Evolutionary conservation across 2,113 vertebrate species (phyloP).

Genomic region (Cyanoramphus novaezelandiae): DNA sequence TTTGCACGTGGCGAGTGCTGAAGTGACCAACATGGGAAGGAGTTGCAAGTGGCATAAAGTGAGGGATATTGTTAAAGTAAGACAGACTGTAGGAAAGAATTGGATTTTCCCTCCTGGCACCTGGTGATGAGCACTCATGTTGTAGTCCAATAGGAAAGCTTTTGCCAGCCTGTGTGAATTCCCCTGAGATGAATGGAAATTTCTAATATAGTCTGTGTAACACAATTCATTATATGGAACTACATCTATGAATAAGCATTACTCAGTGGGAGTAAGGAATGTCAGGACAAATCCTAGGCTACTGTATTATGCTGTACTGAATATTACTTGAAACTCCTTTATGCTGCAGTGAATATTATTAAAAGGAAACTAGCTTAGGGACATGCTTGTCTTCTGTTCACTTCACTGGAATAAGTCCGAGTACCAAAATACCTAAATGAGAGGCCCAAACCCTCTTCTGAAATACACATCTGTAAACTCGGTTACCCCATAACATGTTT

Average conservation of each 20-base stretch:
- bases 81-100: not conserved
- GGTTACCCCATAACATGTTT: not conserved
- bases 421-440: not conserved
- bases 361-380: not conserved
- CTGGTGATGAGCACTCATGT: slow-evolving; percentile 4
- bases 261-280: slow-evolving; percentile 9
- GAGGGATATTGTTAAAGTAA: not conserved
- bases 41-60: not conserved
- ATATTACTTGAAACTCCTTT: not conserved
- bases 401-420: not conserved
- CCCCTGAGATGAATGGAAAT: slow-evolving; percentile 53
- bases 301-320: not conserved
- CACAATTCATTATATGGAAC: slow-evolving; percentile 40
- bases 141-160: slow-evolving; percentile 7
- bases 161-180: slow-evolving; percentile 22
- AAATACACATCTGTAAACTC: not conserved
- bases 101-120: not conserved
- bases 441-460: not conserved
- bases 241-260: slow-evolving; percentile 56
- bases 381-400: not conserved
- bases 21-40: not conserved
- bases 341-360: not conserved
- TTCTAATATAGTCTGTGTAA: slow-evolving; percentile 1
- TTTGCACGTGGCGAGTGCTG: not conserved
- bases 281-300: not conserved